phyloP scores from a whole-genome alignment of 2,888 invertebrate genomes.

The Teinopalpus imperialis region DNA sequence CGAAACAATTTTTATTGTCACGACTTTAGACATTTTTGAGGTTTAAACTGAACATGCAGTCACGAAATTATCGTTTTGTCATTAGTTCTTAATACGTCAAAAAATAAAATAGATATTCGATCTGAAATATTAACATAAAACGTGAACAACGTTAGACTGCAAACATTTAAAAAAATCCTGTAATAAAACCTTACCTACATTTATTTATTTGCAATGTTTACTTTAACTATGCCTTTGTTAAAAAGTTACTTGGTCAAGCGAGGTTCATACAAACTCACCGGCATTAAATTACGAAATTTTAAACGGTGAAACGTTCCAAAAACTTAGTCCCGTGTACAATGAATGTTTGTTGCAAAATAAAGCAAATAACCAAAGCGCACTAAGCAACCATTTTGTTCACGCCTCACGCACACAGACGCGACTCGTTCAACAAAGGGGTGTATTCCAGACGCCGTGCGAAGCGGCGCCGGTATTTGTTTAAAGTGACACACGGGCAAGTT shows the following conservation, averaged over 20 bases:
- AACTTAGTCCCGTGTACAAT: constrained; percentile 31
- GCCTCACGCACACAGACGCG: constrained; percentile 33
- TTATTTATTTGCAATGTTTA: constrained; percentile 2
- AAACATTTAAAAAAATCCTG: no score
- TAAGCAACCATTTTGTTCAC: constrained; percentile 40
- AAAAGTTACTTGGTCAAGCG: constrained; percentile 2
- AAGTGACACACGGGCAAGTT: constrained; percentile 20
- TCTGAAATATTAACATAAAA: no score
- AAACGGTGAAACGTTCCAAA: constrained; percentile 30
- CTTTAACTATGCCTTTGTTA: neutral
- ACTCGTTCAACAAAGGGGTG: constrained; percentile 23
- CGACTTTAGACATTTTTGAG: no score
- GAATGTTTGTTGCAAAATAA: constrained; percentile 38
- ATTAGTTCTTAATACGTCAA: no score
- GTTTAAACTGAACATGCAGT: no score
- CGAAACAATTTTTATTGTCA: no score
- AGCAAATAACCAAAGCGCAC: constrained; percentile 37
- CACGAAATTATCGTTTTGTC: no score
- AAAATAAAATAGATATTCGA: no score
- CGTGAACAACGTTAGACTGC: no score
- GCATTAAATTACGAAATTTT: constrained; percentile 32
- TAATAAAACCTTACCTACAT: neutral
- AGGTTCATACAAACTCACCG: constrained; percentile 11
- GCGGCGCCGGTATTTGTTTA: constrained; percentile 15
- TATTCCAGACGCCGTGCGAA: constrained; percentile 26